These are phyloP conservation scores for Chanos chanos DNA, from an alignment of 2,797 vertebrate genomes.

Conservation along the genomic window DNA sequence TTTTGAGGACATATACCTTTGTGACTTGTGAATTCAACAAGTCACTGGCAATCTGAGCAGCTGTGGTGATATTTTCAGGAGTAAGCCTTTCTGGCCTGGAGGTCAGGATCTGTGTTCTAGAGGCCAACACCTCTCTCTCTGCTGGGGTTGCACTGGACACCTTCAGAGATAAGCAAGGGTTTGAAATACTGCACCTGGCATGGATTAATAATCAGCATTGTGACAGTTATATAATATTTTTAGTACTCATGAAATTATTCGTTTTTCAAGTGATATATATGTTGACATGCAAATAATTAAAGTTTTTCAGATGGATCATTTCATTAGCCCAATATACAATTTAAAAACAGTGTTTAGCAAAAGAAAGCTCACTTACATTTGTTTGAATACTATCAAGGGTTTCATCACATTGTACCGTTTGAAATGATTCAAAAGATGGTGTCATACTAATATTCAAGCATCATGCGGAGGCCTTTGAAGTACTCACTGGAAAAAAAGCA, in stretches of 20 bases:
- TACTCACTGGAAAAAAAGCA: not conserved
- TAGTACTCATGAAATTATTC: too few relatives aligned
- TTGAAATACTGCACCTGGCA: too few relatives aligned
- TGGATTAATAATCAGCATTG: too few relatives aligned
- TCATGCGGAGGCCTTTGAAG: not conserved
- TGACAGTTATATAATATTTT: too few relatives aligned
- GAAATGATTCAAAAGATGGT: not conserved
- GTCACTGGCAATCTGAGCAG: not conserved
- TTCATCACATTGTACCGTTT: not conserved
- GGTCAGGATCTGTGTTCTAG: conserved; percentile 24
- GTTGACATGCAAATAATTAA: too few relatives aligned
- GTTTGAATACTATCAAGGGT: not conserved
- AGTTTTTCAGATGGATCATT: not conserved
- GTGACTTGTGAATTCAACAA: conserved; percentile 17
- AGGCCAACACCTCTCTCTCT: not conserved
- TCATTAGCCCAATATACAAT: not conserved
- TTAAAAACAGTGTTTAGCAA: not conserved
- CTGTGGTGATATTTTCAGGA: conserved; percentile 13
- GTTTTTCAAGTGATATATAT: too few relatives aligned
- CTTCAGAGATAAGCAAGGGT: too few relatives aligned
- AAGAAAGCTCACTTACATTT: not conserved
- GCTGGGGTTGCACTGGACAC: not conserved
- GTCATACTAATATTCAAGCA: not conserved
- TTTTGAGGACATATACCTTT: conserved; percentile 29
- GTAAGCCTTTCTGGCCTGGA: conserved; percentile 16